Evolutionary conservation across 2,113 vertebrate genomes (phyloP).

Genomic region (Gracilinanus agilis): DNA sequence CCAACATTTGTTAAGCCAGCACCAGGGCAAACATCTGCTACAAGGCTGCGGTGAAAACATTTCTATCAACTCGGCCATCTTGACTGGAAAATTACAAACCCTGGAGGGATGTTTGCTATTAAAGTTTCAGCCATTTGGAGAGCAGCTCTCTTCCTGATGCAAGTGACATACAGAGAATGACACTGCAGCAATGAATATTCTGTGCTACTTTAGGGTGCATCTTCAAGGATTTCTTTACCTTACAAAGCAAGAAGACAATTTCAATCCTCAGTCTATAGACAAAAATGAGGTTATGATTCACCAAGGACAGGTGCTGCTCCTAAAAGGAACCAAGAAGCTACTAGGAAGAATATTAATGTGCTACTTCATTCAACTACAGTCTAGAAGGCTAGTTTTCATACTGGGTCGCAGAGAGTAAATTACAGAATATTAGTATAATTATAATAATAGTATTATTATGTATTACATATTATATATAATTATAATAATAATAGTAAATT

Average conservation of each 20-base stretch:
- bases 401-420: not conserved
- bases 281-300: not conserved
- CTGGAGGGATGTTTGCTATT: constrained; percentile 65
- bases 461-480: no score
- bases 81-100: constrained; percentile 83
- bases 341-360: not conserved
- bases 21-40: constrained; percentile 87
- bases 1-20: constrained; percentile 82
- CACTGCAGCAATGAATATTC: not conserved
- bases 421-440: not conserved
- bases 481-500: not conserved
- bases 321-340: not conserved
- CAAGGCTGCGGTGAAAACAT: constrained; percentile 79
- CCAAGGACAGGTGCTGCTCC: not conserved
- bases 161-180: not conserved
- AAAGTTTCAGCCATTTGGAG: constrained; percentile 39
- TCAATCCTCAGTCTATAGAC: fast-evolving
- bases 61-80: constrained; percentile 79
- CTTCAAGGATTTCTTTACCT: constrained; percentile 35
- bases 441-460: no score
- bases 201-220: fast-evolving
- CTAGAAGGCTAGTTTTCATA: not conserved
- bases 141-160: not conserved
- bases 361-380: not conserved
- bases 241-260: not conserved